A percentile compares a stretch with the other conserved stretches of the same genome.
These are phyloP conservation scores for Actenoides hombroni DNA, from an alignment of 2,113 vertebrate species.

Conservation along the genomic window DNA sequence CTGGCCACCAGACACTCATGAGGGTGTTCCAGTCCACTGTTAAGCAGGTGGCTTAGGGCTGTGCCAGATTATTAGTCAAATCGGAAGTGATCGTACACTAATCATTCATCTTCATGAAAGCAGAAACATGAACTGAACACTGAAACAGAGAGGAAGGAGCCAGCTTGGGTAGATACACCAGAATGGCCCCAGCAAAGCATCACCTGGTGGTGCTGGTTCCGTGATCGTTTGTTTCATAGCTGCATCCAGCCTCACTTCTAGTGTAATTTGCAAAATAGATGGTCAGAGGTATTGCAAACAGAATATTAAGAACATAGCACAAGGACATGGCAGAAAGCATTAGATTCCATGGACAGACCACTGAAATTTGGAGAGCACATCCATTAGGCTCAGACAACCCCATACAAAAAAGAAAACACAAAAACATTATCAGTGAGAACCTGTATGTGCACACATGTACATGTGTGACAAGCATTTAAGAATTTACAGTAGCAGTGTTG, in stretches of 20 bases:
- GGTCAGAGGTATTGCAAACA: neutral
- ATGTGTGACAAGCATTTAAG: neutral
- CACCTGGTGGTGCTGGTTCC: accelerated
- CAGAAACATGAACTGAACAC: neutral
- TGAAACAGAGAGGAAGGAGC: neutral
- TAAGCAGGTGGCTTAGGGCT: neutral
- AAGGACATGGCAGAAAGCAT: neutral
- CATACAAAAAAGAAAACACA: neutral
- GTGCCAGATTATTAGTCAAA: neutral
- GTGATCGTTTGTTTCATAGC: neutral
- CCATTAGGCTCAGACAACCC: neutral
- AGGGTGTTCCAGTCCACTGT: neutral
- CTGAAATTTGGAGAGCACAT: neutral
- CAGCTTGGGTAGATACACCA: neutral
- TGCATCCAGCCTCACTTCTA: neutral
- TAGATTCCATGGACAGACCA: neutral
- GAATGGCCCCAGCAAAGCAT: neutral
- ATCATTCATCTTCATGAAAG: neutral
- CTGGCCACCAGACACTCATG: neutral
- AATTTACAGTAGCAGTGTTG: neutral
- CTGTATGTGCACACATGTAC: neutral
- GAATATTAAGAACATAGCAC: neutral
- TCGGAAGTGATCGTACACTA: neutral
- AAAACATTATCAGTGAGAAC: neutral
- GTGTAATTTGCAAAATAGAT: neutral